Conservation (phyloP, 2,113 vertebrate species). For the Echinops telfairi region DNA sequence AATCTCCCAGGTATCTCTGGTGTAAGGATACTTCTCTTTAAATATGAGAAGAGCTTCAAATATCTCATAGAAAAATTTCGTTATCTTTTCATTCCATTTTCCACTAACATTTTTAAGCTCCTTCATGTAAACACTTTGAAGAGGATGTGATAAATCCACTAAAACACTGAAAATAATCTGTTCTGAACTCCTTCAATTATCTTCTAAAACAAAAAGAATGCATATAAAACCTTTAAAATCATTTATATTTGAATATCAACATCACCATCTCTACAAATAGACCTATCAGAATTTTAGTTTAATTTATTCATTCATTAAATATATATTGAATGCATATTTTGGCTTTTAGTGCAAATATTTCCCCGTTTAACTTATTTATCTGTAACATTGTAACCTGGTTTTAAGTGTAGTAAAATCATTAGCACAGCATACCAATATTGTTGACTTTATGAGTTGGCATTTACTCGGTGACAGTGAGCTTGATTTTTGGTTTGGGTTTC, state of each 20-base stretch:
- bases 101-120: neutral
- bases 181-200: neutral
- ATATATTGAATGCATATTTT: neutral
- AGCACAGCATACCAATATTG: too few relatives aligned
- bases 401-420: too few relatives aligned
- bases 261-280: neutral
- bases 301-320: neutral
- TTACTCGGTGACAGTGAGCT: too few relatives aligned
- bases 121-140: neutral
- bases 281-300: neutral
- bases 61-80: too few relatives aligned
- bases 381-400: neutral
- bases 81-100: too few relatives aligned
- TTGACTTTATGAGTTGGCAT: too few relatives aligned
- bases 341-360: neutral
- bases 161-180: neutral
- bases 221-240: neutral
- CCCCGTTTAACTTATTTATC: neutral
- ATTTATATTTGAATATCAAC: neutral
- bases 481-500: too few relatives aligned
- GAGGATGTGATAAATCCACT: neutral
- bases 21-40: neutral
- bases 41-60: too few relatives aligned
- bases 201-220: neutral
- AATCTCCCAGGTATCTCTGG: neutral